Evolutionary conservation across 1,140 invertebrate species (phyloP).

Genomic region (Drosophila neocordata): DNA sequence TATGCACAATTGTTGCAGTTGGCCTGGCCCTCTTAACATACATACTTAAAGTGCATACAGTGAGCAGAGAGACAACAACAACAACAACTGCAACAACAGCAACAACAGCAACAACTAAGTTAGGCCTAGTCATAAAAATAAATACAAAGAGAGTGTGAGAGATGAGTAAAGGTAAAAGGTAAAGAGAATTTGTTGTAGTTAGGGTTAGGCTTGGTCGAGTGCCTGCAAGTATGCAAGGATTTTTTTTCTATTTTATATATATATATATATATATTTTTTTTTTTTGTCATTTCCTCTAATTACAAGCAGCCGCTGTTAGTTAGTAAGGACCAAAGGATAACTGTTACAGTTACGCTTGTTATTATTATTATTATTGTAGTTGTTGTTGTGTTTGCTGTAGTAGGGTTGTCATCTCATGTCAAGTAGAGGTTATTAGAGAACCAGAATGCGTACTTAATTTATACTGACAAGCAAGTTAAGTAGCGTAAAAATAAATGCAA

Average conservation of each 20-base stretch:
- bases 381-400: background rate
- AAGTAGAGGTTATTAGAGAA: background rate
- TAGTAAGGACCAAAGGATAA: background rate
- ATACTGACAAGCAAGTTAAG: too few relatives aligned
- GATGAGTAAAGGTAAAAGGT: background rate
- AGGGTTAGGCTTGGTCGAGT: constrained; percentile 41
- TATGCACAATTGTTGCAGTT: constrained; percentile 73
- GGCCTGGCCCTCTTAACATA: constrained; percentile 60
- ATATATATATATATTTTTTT: constrained; percentile 47
- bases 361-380: constrained; percentile 26
- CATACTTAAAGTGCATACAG: constrained; percentile 72
- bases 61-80: constrained; percentile 11
- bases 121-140: constrained; percentile 56
- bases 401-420: background rate
- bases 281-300: constrained; percentile 67
- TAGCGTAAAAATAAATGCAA: background rate
- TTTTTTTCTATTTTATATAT: too few relatives aligned
- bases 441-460: too few relatives aligned
- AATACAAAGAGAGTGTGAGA: constrained; percentile 38
- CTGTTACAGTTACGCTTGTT: constrained; percentile 43
- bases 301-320: constrained; percentile 55
- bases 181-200: background rate
- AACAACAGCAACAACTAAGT: background rate
- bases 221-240: constrained; percentile 64
- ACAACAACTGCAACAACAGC: background rate